Base-by-base conservation (phyloP, 2,888 invertebrate genomes). In the Dendrolimus pini region DNA sequence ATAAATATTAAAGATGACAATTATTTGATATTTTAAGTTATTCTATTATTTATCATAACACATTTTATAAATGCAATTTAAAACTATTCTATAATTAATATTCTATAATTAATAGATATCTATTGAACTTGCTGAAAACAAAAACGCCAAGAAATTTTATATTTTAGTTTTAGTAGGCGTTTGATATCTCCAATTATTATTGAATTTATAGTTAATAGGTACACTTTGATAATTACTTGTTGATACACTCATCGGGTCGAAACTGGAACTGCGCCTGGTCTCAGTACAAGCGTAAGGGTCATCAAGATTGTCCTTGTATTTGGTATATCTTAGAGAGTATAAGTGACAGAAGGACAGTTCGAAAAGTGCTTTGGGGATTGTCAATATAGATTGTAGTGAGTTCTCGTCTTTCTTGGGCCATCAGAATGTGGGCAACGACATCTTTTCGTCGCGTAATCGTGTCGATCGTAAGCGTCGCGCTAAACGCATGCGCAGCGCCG, bases 361-460 rank as follows among this genome's bases (percentile, higher is more conserved):
- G 12, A 10, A 47, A 30, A 30, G 30, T 3, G 30, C 30, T 30
- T 30, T 30, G 30, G 30, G 30, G 30, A 30, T 30, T 30, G 6
- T 30, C 30, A 30, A 30, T 3, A 47, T 10, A 47, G 47, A 47
- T 47, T 30, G 30, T 30, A 8, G 47, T 47, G 47, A 47, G 9
- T 47, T 7, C 47, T 9, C 30, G 30, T 6, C 30, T 30, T 30
- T 30, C 30, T 30, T 9, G 12, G 47, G 12, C 47, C 9, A 47
- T 47, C 47, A 47, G 47, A 47, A 47, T 9, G 47, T 47, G 47
- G 47, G 47, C 12, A 47, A 47, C 47, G 47, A 10, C 12, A 47
- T 12, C 12, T 12, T 47, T 12, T 47, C 47, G 9, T 47, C 66
- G 67, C 68, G 69, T 72, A 64, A 69, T 62, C 57, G 57, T 58